phyloP scores from a whole-genome alignment of 1,140 invertebrate genomes.

The Brachionus paranguensis region DNA sequence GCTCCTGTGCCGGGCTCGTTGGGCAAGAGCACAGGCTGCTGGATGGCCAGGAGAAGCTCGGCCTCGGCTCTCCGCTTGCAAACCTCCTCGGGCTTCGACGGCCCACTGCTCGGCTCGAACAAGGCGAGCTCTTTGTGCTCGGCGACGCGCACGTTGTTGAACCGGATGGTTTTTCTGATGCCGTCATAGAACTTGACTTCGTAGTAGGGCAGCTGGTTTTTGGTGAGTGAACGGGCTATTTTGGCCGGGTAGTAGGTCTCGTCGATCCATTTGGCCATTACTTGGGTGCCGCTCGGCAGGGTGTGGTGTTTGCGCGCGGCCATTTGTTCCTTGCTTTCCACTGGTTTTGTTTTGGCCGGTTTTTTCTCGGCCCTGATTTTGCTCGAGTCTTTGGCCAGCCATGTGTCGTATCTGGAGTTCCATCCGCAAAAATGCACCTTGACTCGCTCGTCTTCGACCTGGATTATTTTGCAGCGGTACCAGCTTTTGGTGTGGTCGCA shows the following conservation, averaged over 20 bases:
- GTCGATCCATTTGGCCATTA: slow-evolving; percentile 31
- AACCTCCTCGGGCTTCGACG: not conserved
- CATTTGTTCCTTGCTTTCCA: not conserved
- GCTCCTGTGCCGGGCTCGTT: not conserved
- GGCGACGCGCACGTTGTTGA: not conserved
- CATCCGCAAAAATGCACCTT: slow-evolving; percentile 85
- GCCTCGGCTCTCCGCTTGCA: not conserved
- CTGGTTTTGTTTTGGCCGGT: not conserved
- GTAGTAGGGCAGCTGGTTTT: slow-evolving; percentile 6
- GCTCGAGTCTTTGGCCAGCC: slow-evolving; percentile 62
- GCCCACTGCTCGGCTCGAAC: not conserved
- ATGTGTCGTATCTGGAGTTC: slow-evolving; percentile 75
- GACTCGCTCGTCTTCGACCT: slow-evolving; percentile 73
- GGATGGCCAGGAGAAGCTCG: not conserved
- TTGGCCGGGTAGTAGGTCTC: not conserved
- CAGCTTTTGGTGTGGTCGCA: not conserved
- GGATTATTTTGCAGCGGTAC: slow-evolving; percentile 59
- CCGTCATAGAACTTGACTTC: slow-evolving; percentile 18
- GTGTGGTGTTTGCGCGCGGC: not conserved
- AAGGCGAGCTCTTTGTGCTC: not conserved
- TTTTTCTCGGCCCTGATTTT: slow-evolving; percentile 44
- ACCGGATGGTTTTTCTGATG: not conserved
- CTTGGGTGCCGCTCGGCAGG: not conserved
- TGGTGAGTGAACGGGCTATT: not conserved
- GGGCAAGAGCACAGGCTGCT: not conserved